phyloP scores from a whole-genome alignment of 2,113 vertebrate species.

The Pangasianodon gigas region DNA sequence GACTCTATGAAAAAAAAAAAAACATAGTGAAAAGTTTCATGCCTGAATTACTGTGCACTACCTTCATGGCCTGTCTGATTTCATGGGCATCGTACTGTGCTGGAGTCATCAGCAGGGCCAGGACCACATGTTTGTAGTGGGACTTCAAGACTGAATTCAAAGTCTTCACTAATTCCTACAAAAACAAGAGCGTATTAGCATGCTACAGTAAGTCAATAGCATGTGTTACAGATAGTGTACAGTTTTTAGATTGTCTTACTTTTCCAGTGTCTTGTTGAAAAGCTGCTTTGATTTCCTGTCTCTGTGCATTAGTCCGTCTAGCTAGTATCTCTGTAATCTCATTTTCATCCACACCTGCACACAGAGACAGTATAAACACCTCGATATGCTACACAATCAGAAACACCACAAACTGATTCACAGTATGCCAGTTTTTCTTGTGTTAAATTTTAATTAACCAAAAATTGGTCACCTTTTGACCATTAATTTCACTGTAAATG shows the following conservation, averaged over 20 bases:
- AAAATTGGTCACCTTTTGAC: not conserved
- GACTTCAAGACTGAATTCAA: conserved; percentile 80
- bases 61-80: conserved; percentile 71
- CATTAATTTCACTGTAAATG: not conserved
- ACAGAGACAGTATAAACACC: not conserved
- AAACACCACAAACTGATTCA: not conserved
- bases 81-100: conserved; percentile 84
- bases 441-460: not conserved
- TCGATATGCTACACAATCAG: not conserved
- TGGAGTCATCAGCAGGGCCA: conserved; percentile 85
- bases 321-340: conserved; percentile 83
- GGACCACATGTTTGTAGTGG: conserved; percentile 76
- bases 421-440: too few relatives aligned
- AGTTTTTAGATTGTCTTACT: conserved; percentile 65
- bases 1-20: not conserved
- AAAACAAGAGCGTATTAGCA: not conserved
- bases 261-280: conserved; percentile 81
- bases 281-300: conserved; percentile 85
- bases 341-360: conserved; percentile 81
- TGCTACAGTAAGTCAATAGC: too few relatives aligned
- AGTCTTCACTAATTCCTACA: conserved; percentile 75
- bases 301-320: conserved; percentile 83
- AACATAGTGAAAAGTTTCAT: not conserved
- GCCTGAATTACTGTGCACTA: conserved; percentile 34
- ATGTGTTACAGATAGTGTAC: not conserved